Evolutionary conservation across 2,797 vertebrate species (phyloP).

Genomic region (Pipistrellus pygmaeus): DNA sequence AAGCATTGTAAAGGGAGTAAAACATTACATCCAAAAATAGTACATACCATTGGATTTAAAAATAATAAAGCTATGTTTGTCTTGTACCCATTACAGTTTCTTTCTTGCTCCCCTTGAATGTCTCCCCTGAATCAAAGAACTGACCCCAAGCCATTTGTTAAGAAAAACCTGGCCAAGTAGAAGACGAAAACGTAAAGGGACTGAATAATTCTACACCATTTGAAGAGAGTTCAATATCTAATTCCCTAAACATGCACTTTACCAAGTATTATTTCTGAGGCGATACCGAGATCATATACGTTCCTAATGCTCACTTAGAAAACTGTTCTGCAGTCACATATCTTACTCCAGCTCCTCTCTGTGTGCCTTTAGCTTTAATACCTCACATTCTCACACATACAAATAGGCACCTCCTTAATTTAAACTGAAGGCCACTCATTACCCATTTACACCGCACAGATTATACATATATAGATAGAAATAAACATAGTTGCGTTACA

Average conservation of each 20-base stretch:
- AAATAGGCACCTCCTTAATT: conserved; percentile 53
- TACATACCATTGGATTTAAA: not conserved
- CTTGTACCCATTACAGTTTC: conserved; percentile 71
- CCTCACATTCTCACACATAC: conserved; percentile 52
- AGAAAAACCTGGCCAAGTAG: conserved; percentile 44
- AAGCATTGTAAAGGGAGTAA: not conserved
- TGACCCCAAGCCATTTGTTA: conserved; percentile 50
- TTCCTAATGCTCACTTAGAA: conserved; percentile 49
- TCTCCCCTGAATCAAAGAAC: conserved; percentile 2
- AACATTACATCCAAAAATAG: not conserved
- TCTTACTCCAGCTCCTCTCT: not conserved
- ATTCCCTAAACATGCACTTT: not conserved
- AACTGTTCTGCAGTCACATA: conserved; percentile 54
- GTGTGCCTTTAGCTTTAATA: not conserved
- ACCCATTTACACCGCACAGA: conserved; percentile 25
- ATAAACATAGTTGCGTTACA: conserved; percentile 35
- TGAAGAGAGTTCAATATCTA: not conserved
- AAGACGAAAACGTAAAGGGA: conserved; percentile 34
- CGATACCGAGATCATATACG: not conserved
- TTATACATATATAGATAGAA: conserved; percentile 17
- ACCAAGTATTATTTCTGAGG: not conserved
- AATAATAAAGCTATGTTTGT: conserved; percentile 60
- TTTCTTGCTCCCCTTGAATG: conserved; percentile 23
- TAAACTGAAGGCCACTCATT: conserved; percentile 3
- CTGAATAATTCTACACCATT: conserved; percentile 42